Evolutionary conservation across 2,888 invertebrate species (phyloP).

Genomic region (Allacma fusca): DNA sequence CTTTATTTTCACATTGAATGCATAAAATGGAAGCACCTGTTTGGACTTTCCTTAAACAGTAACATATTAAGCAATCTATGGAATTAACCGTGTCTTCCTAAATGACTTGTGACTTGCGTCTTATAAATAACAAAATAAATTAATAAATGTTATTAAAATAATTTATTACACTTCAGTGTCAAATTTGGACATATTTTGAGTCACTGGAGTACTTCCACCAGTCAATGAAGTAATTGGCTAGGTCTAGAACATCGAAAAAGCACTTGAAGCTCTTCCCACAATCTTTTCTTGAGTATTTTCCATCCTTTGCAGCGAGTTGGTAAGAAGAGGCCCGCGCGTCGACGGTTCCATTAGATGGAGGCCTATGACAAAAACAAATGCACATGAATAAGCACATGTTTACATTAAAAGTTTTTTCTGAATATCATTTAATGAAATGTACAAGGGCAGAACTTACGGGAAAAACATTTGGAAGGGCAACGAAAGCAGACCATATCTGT

Average conservation of each 20-base stretch:
- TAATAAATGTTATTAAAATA: too few relatives aligned
- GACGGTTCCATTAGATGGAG: conserved; percentile 56
- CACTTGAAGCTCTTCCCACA: conserved; percentile 58
- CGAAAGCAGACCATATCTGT: conserved; percentile 59
- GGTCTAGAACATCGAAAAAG: conserved; percentile 60
- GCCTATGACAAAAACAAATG: conserved; percentile 36
- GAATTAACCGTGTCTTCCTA: too few relatives aligned
- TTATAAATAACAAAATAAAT: too few relatives aligned
- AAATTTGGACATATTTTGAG: conserved; percentile 27
- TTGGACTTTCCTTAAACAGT: too few relatives aligned
- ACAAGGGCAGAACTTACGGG: conserved; percentile 53
- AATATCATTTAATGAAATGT: too few relatives aligned
- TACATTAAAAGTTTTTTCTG: too few relatives aligned
- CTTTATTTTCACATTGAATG: too few relatives aligned
- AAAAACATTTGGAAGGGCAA: conserved; percentile 61
- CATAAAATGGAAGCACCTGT: too few relatives aligned
- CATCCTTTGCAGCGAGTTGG: conserved; percentile 60
- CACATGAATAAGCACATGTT: not conserved
- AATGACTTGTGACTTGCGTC: too few relatives aligned
- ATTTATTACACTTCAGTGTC: too few relatives aligned
- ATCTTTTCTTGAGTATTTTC: conserved; percentile 55
- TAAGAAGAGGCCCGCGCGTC: conserved; percentile 53
- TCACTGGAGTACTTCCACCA: conserved; percentile 43
- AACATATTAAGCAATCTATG: too few relatives aligned
- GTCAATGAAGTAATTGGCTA: conserved; percentile 57